A percentile compares a stretch with the other conserved stretches of the same genome.
These are phyloP conservation scores for Teleogryllus occipitalis DNA, from an alignment of 1,140 invertebrate genomes.

Conservation along the genomic window DNA sequence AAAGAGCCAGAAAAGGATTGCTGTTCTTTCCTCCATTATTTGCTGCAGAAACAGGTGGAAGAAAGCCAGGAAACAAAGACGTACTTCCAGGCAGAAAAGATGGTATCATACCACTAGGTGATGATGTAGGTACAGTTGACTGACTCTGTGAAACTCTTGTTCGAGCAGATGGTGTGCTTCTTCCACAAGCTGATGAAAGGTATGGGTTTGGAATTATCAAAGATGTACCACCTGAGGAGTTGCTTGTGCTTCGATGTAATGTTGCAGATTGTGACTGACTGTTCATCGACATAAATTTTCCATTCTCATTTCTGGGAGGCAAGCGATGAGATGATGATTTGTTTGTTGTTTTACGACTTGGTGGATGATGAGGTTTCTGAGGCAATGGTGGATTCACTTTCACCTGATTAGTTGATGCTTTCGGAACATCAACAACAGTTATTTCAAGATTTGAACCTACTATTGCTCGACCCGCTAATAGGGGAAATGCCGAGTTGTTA, in stretches of 20 bases:
- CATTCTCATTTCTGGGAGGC: slow-evolving; percentile 13
- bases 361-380: slow-evolving; percentile 7
- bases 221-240: neutral
- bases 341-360: neutral
- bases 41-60: neutral
- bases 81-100: slow-evolving; percentile 8
- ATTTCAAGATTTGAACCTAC: slow-evolving; percentile 52
- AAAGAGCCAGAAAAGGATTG: slow-evolving; percentile 12
- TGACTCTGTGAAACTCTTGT: neutral
- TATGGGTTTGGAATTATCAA: slow-evolving; percentile 19
- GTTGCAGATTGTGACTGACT: neutral
- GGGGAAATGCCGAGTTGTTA: slow-evolving; percentile 31
- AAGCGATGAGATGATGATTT: neutral
- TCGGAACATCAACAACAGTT: slow-evolving; percentile 41
- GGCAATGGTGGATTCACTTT: slow-evolving; percentile 7
- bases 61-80: slow-evolving; percentile 7
- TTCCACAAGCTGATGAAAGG: neutral
- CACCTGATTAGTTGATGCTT: slow-evolving; percentile 26
- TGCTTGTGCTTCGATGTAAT: slow-evolving; percentile 9
- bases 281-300: neutral
- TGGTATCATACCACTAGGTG: neutral
- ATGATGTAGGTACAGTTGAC: slow-evolving; percentile 7
- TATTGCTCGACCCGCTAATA: slow-evolving; percentile 29
- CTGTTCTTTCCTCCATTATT: slow-evolving; percentile 10
- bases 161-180: too few relatives aligned